Evolutionary conservation across 2,797 vertebrate genomes (phyloP), one percentile per base, ranked within the genome.

Genomic region (Melanotaenia trifasciata): DNA sequence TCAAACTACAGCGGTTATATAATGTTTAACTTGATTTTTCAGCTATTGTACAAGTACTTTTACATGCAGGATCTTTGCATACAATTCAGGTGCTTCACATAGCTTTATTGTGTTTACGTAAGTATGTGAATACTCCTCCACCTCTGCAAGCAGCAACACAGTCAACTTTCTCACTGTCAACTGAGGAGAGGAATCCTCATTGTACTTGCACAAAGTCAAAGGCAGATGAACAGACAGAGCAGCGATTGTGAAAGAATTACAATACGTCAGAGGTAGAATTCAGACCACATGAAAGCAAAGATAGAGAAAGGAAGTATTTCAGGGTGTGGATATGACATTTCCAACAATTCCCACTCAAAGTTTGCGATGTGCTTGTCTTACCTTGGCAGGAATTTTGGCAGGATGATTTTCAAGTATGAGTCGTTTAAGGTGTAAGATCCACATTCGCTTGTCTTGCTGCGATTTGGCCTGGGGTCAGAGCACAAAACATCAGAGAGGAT

Each of bases 321-420:
- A 58, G 58, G 66, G 12, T 50, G 68, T 68, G n/a, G 20, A n/a
- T n/a, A 56, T 33, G 43, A 76, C 64, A 70, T 72, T 81, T 85
- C 51, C 74, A 77, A 36, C 26, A 67, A 63, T 63, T 87, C 65
- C 64, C 53, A 67, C 58, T 66, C 57, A 60, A 18, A 76, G 68
- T 60, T 47, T 82, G 32, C 57, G 67, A 50, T 0, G 5, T 63
- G 45, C 12, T 69, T 70, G 18, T 66, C 84, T 93, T 81, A 99
- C 98, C 97, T 99, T 99, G 56, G 97, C 97, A 26, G 98, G 98
- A 86, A 99, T 98, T 95, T 98, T 99, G 61, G 98, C 97, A 0
- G 97, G 97, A 56, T 99, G 98, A 86, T 99, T 99, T 95, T 99
- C 98, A 77, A 99, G 95, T 91, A 99, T 99, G 78, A 99, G 94